Conservation (phyloP, 2,888 invertebrate genomes). For the Blera fallax region DNA sequence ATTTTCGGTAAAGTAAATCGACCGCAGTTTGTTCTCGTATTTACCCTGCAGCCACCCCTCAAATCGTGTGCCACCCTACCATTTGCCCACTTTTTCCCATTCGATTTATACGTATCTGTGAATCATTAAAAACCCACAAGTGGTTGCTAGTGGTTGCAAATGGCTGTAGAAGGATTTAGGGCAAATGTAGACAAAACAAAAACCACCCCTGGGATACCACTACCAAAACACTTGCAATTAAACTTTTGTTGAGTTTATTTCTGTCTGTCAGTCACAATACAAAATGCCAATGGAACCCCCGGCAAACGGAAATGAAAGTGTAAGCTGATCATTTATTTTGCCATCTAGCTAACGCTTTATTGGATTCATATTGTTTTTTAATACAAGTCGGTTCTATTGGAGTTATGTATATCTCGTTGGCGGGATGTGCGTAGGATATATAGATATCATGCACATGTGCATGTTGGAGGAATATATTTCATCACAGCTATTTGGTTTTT, state of each 20-base stretch:
- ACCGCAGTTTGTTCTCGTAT: slow-evolving; percentile 19
- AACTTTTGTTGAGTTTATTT: slow-evolving; percentile 42
- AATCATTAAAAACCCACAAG: slow-evolving; percentile 48
- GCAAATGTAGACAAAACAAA: slow-evolving; percentile 14
- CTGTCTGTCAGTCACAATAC: slow-evolving; percentile 21
- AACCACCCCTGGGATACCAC: not conserved
- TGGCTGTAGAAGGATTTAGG: slow-evolving; percentile 8
- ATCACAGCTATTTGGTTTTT: not conserved
- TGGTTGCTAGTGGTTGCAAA: slow-evolving; percentile 18
- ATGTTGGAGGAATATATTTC: not conserved
- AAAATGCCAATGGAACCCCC: not conserved
- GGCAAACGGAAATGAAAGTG: not conserved
- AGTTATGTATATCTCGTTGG: not conserved
- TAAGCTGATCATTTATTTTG: not conserved
- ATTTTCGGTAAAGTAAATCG: slow-evolving; percentile 20
- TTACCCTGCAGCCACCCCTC: not conserved
- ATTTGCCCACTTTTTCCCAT: slow-evolving; percentile 9
- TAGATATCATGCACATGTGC: not conserved
- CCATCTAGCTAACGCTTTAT: slow-evolving; percentile 18
- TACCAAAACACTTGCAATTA: slow-evolving; percentile 15
- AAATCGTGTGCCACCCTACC: not conserved
- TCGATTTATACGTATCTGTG: slow-evolving; percentile 21
- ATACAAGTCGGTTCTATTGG: not conserved
- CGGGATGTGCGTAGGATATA: not conserved
- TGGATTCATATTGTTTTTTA: slow-evolving; percentile 2